A percentile compares a stretch with the other conserved stretches of the same genome.
These are phyloP conservation scores for Psilopsiagon aurifrons DNA, from an alignment of 2,113 vertebrate species.

Conservation along the genomic window DNA sequence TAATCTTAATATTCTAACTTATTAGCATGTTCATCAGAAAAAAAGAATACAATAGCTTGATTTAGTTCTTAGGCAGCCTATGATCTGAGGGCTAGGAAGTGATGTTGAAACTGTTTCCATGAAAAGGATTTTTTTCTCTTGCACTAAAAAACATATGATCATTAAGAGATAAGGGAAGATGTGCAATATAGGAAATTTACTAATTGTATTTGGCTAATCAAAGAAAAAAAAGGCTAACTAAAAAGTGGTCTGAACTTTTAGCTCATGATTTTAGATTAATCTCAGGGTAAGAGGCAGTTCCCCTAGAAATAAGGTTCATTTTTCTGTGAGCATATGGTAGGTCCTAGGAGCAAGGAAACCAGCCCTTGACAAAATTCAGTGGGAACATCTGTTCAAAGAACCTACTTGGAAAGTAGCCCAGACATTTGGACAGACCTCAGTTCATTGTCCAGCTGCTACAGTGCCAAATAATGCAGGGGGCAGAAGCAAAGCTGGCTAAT, in stretches of 20 bases:
- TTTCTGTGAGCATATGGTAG: background rate
- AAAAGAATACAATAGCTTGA: background rate
- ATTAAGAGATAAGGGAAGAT: background rate
- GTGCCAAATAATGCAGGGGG: background rate
- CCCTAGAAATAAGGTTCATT: background rate
- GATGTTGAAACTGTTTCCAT: background rate
- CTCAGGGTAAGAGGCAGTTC: background rate
- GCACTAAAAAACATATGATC: background rate
- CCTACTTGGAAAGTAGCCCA: constrained; percentile 39
- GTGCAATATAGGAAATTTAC: background rate
- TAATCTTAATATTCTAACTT: background rate
- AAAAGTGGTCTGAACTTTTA: background rate
- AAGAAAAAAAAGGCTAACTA: background rate
- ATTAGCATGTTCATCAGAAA: background rate
- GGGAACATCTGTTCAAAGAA: constrained; percentile 39
- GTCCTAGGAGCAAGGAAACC: constrained; percentile 9
- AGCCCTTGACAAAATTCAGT: background rate
- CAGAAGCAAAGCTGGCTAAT: background rate
- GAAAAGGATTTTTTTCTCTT: background rate
- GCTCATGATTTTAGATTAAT: background rate
- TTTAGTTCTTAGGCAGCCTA: background rate
- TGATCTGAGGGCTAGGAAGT: background rate
- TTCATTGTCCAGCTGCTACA: background rate
- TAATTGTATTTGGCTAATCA: background rate
- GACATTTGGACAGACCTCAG: background rate